phyloP scores from a whole-genome alignment of 2,888 invertebrate genomes.

The Erpobdella octoculata region DNA sequence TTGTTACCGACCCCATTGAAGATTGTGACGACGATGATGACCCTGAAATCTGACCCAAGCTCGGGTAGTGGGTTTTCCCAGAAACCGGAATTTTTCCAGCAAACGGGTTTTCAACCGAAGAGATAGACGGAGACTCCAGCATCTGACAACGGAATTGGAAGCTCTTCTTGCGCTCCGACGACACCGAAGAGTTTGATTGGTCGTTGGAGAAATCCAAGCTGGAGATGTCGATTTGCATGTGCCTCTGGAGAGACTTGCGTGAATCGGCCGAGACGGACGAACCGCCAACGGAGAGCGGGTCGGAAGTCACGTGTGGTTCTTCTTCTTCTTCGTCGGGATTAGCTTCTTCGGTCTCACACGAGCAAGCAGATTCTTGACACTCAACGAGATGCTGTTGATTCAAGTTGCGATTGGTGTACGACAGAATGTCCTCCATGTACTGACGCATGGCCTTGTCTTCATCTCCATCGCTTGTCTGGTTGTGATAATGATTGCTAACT shows the following conservation, averaged over 20 bases:
- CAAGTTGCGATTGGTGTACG: background rate
- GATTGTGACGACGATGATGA: background rate
- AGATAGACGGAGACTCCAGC: conserved; percentile 9
- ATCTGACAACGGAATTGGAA: conserved; percentile 12
- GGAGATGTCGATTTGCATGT: too few relatives aligned
- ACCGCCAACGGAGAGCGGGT: background rate
- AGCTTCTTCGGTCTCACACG: background rate
- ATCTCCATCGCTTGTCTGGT: background rate
- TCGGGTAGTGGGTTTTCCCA: background rate
- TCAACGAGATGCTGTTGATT: background rate
- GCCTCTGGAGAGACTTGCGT: too few relatives aligned
- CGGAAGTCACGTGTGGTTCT: background rate
- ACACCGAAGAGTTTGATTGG: too few relatives aligned
- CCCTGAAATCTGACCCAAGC: background rate
- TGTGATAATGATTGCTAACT: background rate
- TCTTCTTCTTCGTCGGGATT: background rate
- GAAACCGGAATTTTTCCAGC: background rate
- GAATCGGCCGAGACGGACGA: background rate
- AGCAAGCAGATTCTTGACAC: background rate
- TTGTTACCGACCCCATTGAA: background rate
- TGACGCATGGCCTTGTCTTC: background rate
- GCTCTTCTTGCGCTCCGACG: background rate
- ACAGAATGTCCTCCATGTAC: background rate
- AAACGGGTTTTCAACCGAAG: background rate
- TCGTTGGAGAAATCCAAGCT: background rate